Evolutionary conservation across 2,113 vertebrate genomes (phyloP).

Genomic region (Melanostigma gelatinosum): DNA sequence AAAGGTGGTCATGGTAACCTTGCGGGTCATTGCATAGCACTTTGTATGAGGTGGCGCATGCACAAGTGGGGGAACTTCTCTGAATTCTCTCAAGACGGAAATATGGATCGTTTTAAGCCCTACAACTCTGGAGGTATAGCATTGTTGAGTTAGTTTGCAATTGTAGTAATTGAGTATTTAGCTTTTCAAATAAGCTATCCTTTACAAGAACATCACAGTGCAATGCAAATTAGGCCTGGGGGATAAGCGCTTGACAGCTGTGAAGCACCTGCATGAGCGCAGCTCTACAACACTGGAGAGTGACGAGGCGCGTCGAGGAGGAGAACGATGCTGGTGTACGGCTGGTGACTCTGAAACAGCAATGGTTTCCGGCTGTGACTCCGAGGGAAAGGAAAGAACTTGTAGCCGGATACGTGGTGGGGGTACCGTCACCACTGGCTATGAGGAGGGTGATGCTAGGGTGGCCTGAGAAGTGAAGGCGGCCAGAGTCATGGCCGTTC

Average conservation of each 20-base stretch:
- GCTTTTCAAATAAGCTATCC: neutral
- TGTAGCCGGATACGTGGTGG: neutral
- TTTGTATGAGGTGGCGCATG: constrained; percentile 5
- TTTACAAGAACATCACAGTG: neutral
- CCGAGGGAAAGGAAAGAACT: neutral
- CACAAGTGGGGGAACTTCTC: neutral
- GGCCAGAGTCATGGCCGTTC: neutral
- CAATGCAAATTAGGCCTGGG: neutral
- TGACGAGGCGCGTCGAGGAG: neutral
- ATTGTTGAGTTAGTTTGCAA: neutral
- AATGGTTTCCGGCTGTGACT: neutral
- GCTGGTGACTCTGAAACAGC: neutral
- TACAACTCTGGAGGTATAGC: neutral
- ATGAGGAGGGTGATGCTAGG: neutral
- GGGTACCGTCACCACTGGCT: neutral
- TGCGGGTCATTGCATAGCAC: constrained; percentile 37
- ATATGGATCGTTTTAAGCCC: neutral
- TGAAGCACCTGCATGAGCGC: neutral
- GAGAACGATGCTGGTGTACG: neutral
- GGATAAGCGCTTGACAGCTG: neutral
- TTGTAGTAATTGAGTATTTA: neutral
- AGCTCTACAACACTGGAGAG: neutral
- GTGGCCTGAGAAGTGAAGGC: neutral
- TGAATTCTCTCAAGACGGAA: constrained; percentile 4
- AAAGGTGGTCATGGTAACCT: constrained; percentile 18